A percentile compares a stretch with the other conserved stretches of the same genome.
Conservation (phyloP, 2,797 vertebrate genomes). For the Catostomus latipinnis region DNA sequence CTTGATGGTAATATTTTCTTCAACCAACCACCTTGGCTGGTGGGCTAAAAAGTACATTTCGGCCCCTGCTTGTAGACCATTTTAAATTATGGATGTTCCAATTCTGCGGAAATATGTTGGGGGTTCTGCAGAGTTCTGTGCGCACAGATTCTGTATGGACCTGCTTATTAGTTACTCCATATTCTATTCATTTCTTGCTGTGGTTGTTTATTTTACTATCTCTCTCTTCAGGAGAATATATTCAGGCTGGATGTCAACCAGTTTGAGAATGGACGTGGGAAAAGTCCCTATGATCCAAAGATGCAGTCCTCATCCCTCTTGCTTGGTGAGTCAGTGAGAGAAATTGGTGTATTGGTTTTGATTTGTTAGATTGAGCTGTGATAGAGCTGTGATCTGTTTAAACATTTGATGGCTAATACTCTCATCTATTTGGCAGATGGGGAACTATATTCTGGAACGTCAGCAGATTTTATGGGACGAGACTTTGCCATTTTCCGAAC, state of each 20-base stretch:
- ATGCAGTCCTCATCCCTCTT: conserved; percentile 92
- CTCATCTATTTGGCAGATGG: conserved; percentile 80
- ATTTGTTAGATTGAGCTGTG: neutral
- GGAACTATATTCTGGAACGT: conserved; percentile 95
- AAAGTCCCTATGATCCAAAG: conserved; percentile 97
- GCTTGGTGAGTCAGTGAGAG: conserved; percentile 82
- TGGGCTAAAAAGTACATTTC: too few species aligned
- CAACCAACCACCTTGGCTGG: too few species aligned
- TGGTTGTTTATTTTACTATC: conserved; percentile 14
- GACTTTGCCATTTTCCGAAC: conserved; percentile 99
- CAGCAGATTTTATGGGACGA: conserved; percentile 98
- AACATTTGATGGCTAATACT: neutral
- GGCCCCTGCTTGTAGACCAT: too few species aligned
- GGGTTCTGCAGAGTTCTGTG: too few species aligned
- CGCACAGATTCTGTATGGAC: too few species aligned
- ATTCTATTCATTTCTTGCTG: neutral
- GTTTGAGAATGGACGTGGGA: conserved; percentile 94
- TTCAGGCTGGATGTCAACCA: conserved; percentile 88
- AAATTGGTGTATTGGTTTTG: neutral
- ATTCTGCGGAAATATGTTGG: too few species aligned
- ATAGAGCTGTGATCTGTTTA: neutral
- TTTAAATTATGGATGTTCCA: too few species aligned
- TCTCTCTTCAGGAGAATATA: conserved; percentile 84
- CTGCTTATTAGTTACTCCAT: neutral
- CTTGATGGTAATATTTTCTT: too few species aligned